These are phyloP conservation scores for Brachyalestes nurse DNA, from an alignment of 2,797 vertebrate genomes.

Conservation along the genomic window DNA sequence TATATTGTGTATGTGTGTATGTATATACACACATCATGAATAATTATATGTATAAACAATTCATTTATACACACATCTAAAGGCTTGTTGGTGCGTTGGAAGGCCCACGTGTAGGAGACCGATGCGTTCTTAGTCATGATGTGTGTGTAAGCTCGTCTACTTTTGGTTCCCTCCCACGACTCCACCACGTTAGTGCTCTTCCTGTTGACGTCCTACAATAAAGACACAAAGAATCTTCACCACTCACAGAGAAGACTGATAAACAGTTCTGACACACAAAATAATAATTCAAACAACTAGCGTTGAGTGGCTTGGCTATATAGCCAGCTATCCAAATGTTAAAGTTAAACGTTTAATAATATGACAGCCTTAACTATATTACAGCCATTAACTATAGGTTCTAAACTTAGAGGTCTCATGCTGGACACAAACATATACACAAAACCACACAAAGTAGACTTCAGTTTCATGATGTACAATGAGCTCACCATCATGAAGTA, in stretches of 20 bases:
- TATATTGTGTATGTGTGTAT: neutral
- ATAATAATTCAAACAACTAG: too few relatives aligned
- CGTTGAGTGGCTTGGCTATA: neutral
- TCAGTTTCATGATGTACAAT: neutral
- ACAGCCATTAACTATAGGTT: neutral
- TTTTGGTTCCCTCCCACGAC: slow-evolving; percentile 91
- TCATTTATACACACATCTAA: slow-evolving; percentile 84
- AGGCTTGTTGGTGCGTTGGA: slow-evolving; percentile 92
- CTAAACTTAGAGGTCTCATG: neutral
- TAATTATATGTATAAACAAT: neutral
- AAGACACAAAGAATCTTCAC: slow-evolving; percentile 3
- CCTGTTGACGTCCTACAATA: slow-evolving; percentile 89
- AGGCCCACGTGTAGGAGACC: slow-evolving; percentile 97
- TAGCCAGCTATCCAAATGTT: neutral
- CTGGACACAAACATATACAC: neutral
- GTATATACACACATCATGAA: too few relatives aligned
- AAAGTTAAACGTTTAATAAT: neutral
- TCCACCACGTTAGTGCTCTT: slow-evolving; percentile 96
- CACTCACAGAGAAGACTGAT: too few relatives aligned
- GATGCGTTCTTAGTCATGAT: slow-evolving; percentile 92
- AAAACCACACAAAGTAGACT: too few relatives aligned
- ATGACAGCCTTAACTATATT: neutral
- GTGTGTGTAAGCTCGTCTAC: slow-evolving; percentile 90
- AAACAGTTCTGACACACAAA: too few relatives aligned
- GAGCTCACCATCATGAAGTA: slow-evolving; percentile 97